phyloP scores from a whole-genome alignment of 2,113 vertebrate genomes.

The Lycocorax pyrrhopterus region DNA sequence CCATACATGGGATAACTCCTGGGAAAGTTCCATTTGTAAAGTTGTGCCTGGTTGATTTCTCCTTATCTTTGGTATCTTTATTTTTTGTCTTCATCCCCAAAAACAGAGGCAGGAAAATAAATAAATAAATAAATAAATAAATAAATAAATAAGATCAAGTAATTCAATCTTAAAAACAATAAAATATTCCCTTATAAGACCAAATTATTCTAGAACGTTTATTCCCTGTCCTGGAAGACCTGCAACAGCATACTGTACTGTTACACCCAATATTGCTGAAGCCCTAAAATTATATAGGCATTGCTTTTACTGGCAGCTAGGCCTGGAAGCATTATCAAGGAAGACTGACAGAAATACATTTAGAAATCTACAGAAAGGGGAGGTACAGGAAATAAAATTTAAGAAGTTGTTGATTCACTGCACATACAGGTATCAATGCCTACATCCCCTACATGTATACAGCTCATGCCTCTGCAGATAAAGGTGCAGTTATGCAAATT shows the following conservation, averaged over 20 bases:
- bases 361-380: neutral
- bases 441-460: neutral
- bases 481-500: neutral
- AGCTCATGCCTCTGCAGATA: neutral
- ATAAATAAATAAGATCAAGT: neutral
- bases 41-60: slow-evolving; percentile 80
- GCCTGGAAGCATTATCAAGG: neutral
- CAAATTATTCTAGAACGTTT: neutral
- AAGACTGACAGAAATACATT: neutral
- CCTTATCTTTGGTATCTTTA: slow-evolving; percentile 88
- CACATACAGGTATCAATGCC: neutral
- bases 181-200: neutral
- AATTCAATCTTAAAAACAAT: neutral
- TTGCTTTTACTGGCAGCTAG: neutral
- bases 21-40: slow-evolving; percentile 80
- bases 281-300: neutral
- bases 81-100: slow-evolving; percentile 81
- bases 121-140: neutral
- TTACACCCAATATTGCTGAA: neutral
- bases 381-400: neutral
- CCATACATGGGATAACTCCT: slow-evolving; percentile 79
- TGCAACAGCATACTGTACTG: neutral
- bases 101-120: neutral
- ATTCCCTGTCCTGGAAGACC: neutral
- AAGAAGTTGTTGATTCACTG: neutral